phyloP scores from a whole-genome alignment of 2,113 vertebrate species.

The Erythrocercus mccallii region DNA sequence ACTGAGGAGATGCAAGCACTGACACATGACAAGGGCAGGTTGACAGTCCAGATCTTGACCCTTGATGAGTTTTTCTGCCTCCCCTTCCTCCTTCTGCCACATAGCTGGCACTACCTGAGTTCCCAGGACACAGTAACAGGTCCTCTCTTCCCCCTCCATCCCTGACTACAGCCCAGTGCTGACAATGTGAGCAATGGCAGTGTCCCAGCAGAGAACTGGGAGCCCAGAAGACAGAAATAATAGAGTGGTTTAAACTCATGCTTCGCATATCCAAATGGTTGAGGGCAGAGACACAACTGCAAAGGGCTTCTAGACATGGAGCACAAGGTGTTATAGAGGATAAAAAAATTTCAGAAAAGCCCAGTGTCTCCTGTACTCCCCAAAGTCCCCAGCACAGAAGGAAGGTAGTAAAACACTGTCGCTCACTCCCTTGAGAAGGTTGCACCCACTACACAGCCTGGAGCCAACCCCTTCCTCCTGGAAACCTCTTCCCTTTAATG shows the following conservation, averaged over 20 bases:
- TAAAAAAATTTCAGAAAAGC: background rate
- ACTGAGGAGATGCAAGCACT: background rate
- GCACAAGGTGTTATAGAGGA: no score
- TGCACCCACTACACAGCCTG: background rate
- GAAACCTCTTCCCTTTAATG: slow-evolving; percentile 1
- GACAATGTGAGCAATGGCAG: background rate
- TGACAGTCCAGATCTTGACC: background rate
- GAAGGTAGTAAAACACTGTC: fast-evolving
- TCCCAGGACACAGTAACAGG: background rate
- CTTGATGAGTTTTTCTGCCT: background rate
- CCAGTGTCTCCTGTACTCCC: background rate
- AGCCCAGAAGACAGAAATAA: background rate
- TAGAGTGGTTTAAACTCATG: background rate
- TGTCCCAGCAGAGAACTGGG: background rate
- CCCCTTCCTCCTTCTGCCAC: background rate
- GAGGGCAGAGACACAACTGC: background rate
- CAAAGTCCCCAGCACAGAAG: background rate
- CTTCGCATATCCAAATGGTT: background rate
- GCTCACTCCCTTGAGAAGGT: fast-evolving
- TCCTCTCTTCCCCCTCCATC: background rate
- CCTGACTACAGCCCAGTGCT: background rate
- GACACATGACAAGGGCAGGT: background rate
- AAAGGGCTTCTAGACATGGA: background rate
- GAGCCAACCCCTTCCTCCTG: background rate
- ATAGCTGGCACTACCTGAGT: background rate